Base-by-base conservation (phyloP, 2,797 vertebrate species). In the Rhincodon typus region DNA sequence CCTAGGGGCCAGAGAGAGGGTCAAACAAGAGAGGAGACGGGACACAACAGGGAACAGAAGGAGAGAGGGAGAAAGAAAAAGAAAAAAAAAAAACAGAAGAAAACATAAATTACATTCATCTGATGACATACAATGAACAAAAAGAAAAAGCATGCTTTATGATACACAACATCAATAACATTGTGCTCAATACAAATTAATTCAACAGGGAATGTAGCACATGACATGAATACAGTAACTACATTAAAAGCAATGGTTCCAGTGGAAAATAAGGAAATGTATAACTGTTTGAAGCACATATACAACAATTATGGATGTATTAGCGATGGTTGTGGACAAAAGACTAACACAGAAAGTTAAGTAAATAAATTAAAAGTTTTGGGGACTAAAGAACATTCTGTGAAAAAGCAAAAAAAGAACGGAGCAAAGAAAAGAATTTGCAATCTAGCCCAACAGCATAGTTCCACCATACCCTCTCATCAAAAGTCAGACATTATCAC, bases 81-180 rank as follows among this genome's bases (percentile, higher is more conserved):
- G 15, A 96, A 34, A 77, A 62, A 34, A 87, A n/a, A 95, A 96
- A 70, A 79, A 95, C 84, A 96, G 8, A 62, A 69, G 30, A 72
- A 96, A 95, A 97, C 97, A 96, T 97, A 96, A 97, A 98, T 98
- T 98, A 98, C 98, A 96, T 98, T 98, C 97, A 97, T 96, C 96
- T 96, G 97, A 97, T 97, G 97, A 97, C 96, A 97, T 96, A 97
- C 97, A 97, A 98, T 98, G 66, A 93, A 93, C 90, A 98, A 98
- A 97, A 97, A 96, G 97, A 98, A 98, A 98, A 98, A 96, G 69
- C 98, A 98, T 98, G 98, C 98, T 97, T 96, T 94, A 77, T 95
- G 74, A 96, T 95, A 95, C 72, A 77, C 70, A 95, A 95, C 94
- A 50, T 50, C 94, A 77, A 74, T 57, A 95, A 95, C 94, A 95